phyloP scores from a whole-genome alignment of 2,797 vertebrate species.

The Mus caroli region DNA sequence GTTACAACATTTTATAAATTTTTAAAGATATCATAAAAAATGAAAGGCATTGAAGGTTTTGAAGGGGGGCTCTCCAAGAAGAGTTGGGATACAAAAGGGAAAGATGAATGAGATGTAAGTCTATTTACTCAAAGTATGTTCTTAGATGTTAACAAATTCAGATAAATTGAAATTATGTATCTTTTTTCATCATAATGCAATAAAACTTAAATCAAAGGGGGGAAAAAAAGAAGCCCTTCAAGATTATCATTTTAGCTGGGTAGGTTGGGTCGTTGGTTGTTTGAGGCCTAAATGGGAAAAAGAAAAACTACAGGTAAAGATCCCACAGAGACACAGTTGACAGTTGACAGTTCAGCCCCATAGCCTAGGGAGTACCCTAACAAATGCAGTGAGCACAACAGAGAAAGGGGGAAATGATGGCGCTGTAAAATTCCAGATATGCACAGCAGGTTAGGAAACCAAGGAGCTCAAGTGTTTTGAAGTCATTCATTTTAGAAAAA shows the following conservation, averaged over 20 bases:
- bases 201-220: too few species aligned
- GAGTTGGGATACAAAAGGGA: too few species aligned
- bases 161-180: too few species aligned
- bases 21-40: too few species aligned
- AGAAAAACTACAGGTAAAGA: neutral
- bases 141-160: too few species aligned
- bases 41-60: too few species aligned
- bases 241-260: conserved; percentile 7
- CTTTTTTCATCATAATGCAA: too few species aligned
- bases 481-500: conserved; percentile 50
- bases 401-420: neutral
- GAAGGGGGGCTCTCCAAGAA: too few species aligned
- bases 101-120: too few species aligned
- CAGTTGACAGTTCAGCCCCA: neutral
- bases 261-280: neutral
- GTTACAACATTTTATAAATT: too few species aligned
- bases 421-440: conserved; percentile 61
- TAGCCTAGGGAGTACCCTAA: neutral
- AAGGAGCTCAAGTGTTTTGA: conserved; percentile 23
- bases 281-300: conserved; percentile 24
- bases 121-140: too few species aligned
- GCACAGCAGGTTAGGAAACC: conserved; percentile 48
- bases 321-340: neutral
- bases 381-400: neutral
- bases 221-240: neutral